These are phyloP conservation scores for Phyllotis vaccarum DNA, from an alignment of 2,797 vertebrate species.

Conservation along the genomic window DNA sequence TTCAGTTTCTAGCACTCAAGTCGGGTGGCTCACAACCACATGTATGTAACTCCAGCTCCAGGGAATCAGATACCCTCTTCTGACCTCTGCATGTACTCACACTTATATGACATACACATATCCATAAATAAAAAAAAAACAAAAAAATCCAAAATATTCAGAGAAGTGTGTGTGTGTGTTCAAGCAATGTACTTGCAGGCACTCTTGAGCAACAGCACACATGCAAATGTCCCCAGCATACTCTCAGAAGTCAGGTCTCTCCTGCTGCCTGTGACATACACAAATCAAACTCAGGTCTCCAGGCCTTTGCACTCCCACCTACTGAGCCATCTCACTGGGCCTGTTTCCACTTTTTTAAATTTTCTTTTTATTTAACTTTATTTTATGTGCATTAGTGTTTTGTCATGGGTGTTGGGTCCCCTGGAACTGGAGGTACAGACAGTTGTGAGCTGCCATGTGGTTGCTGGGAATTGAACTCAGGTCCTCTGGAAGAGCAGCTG, in stretches of 20 bases:
- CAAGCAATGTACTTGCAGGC: neutral
- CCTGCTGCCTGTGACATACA: neutral
- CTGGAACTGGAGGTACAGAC: too few relatives aligned
- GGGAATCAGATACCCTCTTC: neutral
- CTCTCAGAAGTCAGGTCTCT: neutral
- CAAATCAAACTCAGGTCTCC: neutral
- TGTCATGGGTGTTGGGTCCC: too few relatives aligned
- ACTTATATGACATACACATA: neutral
- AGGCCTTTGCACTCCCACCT: neutral
- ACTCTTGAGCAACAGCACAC: neutral
- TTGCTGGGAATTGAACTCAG: too few relatives aligned
- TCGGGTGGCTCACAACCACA: neutral
- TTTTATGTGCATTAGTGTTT: too few relatives aligned
- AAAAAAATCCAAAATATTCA: neutral
- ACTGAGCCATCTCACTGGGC: neutral
- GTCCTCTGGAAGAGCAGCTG: too few relatives aligned
- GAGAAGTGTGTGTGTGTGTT: neutral
- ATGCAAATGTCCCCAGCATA: neutral
- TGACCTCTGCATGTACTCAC: neutral
- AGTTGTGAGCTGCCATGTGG: too few relatives aligned
- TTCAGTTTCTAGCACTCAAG: neutral
- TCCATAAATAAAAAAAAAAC: neutral
- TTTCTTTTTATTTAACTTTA: too few relatives aligned
- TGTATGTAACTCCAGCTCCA: neutral
- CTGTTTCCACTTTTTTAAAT: constrained; percentile 15